Conservation (phyloP, 2,113 vertebrate species). For the Antidorcas marsupialis region DNA sequence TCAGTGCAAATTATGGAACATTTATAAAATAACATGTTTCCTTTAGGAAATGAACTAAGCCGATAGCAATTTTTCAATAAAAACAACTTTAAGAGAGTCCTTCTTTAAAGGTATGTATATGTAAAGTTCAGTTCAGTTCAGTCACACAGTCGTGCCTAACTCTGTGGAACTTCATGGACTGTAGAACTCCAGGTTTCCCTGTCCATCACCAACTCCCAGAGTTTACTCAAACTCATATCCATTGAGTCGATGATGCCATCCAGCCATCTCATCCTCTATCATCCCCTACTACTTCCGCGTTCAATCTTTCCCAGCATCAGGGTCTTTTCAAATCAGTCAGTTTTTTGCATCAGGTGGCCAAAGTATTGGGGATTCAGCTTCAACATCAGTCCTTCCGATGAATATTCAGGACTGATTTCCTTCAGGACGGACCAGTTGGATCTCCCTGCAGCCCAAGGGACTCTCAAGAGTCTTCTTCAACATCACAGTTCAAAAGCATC, state of each 20-base stretch:
- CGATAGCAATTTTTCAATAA: not conserved
- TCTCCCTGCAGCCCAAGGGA: not conserved
- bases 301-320: not conserved
- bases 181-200: not conserved
- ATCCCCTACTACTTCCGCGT: rapidly evolving
- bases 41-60: not conserved
- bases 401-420: not conserved
- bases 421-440: not conserved
- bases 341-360: not conserved
- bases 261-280: not conserved
- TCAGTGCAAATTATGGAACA: not conserved
- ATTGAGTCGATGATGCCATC: not conserved
- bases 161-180: not conserved
- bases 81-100: not conserved
- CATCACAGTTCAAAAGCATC: not conserved
- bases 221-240: not conserved
- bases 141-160: rapidly evolving
- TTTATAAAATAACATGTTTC: not conserved
- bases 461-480: not conserved
- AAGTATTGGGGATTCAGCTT: not conserved
- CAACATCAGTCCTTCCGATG: not conserved
- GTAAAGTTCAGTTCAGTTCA: not conserved
- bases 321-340: not conserved
- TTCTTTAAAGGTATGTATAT: not conserved
- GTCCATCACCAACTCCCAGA: not conserved